These are phyloP conservation scores for Diarsia rubi DNA, from an alignment of 2,888 invertebrate species.

Conservation along the genomic window DNA sequence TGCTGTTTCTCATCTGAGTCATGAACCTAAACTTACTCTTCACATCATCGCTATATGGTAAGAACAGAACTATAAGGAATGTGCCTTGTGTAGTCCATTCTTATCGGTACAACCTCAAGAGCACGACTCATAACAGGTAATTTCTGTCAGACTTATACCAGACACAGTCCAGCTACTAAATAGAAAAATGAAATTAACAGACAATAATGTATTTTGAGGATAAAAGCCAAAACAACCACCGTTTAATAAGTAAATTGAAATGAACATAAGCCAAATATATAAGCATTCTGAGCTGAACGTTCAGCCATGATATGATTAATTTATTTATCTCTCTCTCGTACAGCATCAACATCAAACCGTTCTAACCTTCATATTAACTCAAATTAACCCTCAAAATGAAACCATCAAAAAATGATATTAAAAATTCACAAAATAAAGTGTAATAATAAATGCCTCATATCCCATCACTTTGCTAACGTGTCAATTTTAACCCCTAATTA, in stretches of 20 bases:
- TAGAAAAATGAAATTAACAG: background rate
- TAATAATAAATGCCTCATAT: slow-evolving; percentile 59
- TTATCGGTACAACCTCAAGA: no score
- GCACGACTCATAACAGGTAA: no score
- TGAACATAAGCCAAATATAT: background rate
- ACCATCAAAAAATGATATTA: slow-evolving; percentile 49
- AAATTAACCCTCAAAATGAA: slow-evolving; percentile 44
- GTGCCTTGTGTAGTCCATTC: no score
- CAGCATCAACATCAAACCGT: slow-evolving; percentile 17
- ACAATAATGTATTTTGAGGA: background rate
- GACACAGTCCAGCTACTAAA: no score
- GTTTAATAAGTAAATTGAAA: background rate
- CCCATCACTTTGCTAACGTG: slow-evolving; percentile 79
- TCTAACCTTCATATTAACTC: slow-evolving; percentile 4
- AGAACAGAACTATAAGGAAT: no score
- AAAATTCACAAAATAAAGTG: slow-evolving; percentile 38
- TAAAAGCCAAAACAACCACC: background rate
- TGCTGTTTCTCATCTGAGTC: no score
- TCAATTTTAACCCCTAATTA: slow-evolving; percentile 87
- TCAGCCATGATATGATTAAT: background rate
- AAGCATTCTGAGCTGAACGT: background rate
- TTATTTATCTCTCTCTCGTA: background rate
- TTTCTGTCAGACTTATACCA: no score
- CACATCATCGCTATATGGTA: no score
- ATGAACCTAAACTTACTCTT: no score